These are phyloP conservation scores for Drosophila vallismaia DNA, from an alignment of 2,888 invertebrate species.

Conservation along the genomic window DNA sequence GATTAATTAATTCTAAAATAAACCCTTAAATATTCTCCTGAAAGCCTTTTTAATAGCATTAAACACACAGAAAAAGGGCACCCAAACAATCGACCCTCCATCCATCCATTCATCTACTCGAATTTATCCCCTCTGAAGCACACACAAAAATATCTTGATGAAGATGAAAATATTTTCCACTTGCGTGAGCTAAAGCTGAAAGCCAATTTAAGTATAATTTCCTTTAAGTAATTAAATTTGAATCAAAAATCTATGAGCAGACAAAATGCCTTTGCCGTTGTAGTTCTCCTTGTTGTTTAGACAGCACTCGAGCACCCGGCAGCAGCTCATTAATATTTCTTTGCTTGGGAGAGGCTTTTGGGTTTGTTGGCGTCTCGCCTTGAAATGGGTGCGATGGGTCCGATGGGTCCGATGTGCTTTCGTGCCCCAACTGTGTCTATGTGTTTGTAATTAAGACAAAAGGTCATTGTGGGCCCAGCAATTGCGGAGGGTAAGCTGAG, in stretches of 20 bases:
- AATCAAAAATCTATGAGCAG: constrained; percentile 47
- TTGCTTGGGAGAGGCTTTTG: constrained; percentile 30
- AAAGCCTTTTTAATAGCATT: constrained; percentile 48
- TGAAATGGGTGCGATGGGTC: constrained; percentile 27
- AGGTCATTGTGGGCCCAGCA: constrained; percentile 27
- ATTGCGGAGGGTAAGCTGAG: not conserved
- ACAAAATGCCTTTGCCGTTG: constrained; percentile 24
- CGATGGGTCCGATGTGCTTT: constrained; percentile 23
- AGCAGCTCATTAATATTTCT: constrained; percentile 48
- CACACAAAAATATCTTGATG: constrained; percentile 38
- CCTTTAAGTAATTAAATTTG: constrained; percentile 60
- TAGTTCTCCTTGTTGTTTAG: constrained; percentile 24
- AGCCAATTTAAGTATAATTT: constrained; percentile 57
- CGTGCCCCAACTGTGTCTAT: not conserved
- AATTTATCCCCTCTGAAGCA: constrained; percentile 15
- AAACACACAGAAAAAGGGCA: constrained; percentile 29
- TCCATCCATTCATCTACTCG: constrained; percentile 6
- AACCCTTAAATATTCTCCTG: constrained; percentile 35
- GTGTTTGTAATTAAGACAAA: constrained; percentile 48
- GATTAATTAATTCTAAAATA: constrained; percentile 43
- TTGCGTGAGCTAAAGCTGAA: constrained; percentile 47
- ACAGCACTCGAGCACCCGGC: constrained; percentile 31
- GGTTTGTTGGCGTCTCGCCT: constrained; percentile 33
- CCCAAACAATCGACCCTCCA: constrained; percentile 18
- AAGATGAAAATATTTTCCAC: constrained; percentile 50